A percentile compares a stretch with the other conserved stretches of the same genome.
These are phyloP conservation scores for Erethizon dorsatum DNA, from an alignment of 2,797 vertebrate genomes.

Conservation along the genomic window DNA sequence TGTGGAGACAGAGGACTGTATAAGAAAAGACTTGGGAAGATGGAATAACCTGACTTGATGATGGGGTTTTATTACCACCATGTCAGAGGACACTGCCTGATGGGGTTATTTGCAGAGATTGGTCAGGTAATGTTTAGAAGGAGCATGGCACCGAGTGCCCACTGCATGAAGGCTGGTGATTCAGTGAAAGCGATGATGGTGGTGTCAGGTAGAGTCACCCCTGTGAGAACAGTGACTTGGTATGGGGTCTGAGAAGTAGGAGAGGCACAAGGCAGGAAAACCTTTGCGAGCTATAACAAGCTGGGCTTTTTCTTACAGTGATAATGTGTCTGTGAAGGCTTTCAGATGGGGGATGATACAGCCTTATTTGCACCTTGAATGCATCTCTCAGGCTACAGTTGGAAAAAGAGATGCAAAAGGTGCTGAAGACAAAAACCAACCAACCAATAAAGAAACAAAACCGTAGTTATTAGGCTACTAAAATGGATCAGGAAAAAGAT, in stretches of 20 bases:
- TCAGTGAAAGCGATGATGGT: no score
- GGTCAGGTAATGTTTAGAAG: background rate
- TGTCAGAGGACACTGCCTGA: background rate
- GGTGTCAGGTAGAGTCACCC: background rate
- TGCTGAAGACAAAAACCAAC: background rate
- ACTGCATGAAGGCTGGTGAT: background rate
- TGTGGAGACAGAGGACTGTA: background rate
- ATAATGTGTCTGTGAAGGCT: background rate
- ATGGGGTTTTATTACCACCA: background rate
- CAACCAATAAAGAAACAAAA: background rate
- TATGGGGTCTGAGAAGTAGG: background rate
- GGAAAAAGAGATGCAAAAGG: background rate
- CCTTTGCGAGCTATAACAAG: background rate
- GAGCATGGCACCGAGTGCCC: background rate
- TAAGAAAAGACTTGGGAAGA: background rate
- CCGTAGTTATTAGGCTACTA: background rate
- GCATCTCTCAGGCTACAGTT: background rate
- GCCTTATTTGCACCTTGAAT: background rate
- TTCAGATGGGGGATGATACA: background rate
- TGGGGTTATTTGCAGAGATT: background rate
- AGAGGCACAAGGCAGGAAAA: background rate
- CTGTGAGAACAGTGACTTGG: background rate
- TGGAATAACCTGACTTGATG: background rate
- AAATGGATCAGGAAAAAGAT: slow-evolving; percentile 36
- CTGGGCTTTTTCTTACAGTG: background rate